Evolutionary conservation across 1,140 invertebrate species (phyloP).

Genomic region (Drosophila nigromelanica): DNA sequence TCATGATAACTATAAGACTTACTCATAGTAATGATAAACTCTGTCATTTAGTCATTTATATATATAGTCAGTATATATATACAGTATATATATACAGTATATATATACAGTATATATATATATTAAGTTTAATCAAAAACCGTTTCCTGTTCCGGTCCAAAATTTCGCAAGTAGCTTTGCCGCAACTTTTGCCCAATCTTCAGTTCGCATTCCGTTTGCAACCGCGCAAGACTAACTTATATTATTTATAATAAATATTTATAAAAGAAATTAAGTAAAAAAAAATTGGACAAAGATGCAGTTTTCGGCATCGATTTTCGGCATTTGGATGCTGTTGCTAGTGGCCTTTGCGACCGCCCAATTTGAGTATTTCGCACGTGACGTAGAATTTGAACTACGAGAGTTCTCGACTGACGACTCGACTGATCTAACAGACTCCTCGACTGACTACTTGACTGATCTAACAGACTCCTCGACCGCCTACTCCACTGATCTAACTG

Average conservation of each 20-base stretch:
- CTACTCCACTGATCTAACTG: too few species aligned
- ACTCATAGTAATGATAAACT: neutral
- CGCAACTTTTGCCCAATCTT: neutral
- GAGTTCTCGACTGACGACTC: too few species aligned
- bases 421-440: too few species aligned
- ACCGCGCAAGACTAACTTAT: neutral
- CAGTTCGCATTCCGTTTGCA: neutral
- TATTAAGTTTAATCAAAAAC: constrained; percentile 9
- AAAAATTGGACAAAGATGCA: neutral
- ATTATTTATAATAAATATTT: neutral
- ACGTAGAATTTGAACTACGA: neutral
- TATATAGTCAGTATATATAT: too few species aligned
- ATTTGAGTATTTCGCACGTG: neutral
- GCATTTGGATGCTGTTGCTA: neutral
- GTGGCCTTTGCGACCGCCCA: neutral
- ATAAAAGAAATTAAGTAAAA: neutral
- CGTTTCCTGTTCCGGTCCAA: constrained; percentile 5
- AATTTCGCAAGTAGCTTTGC: neutral
- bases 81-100: too few species aligned
- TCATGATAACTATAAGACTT: neutral
- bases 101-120: too few species aligned
- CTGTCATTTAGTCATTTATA: too few species aligned
- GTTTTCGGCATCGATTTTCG: neutral
- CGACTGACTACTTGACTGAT: too few species aligned
- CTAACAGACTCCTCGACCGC: too few species aligned